Evolutionary conservation across 2,113 vertebrate species (phyloP), one percentile per base, ranked within the genome.

Genomic region (Hiodon alosoides): DNA sequence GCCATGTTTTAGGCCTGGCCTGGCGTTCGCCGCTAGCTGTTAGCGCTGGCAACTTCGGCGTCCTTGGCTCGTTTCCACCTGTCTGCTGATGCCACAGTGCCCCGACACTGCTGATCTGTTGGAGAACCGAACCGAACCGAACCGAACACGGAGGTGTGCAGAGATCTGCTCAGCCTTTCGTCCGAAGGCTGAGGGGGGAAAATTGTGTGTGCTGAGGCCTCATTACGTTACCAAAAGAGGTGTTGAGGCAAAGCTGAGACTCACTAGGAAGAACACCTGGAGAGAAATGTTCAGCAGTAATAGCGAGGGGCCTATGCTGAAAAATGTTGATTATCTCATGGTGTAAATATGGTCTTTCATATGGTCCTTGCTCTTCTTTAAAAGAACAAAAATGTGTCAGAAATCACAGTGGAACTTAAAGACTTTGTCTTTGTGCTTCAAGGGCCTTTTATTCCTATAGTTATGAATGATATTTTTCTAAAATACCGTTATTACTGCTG

Each of bases 211-310:
- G 85, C 75, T 2, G 84, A 50, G 47, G 48, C 85, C 82, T 78
- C 80, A 87, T 87, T 89, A 84, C 86, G 87, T 90, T 88, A 87
- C 85, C 87, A 68, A 82, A 71, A 80, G 81, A 88, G 85, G 88
- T 89, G 86, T 87, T 86, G 88, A 90, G 87, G 64, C 46, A 53
- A 57, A 66, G 53, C 53, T 82, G 85, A 83, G 85, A 83, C 85
- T 86, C 81, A 4, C 78, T 79, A 81, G 72, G 85, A 81, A 14
- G 76, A 84, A 83, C 82, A 73, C 48, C 47, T 64, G 53, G 31
- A 67, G 53, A 47, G 54, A 68, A 70, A 67, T 61, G 64, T 66
- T 47, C 80, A 57, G 76, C 87, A 81, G 83, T 85, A 83, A 86
- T 85, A 83, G 83, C 77, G 65, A 71, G 8, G 31, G 73, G 31